phyloP scores from a whole-genome alignment of 2,888 invertebrate genomes.

The Drosophila infuscata region DNA sequence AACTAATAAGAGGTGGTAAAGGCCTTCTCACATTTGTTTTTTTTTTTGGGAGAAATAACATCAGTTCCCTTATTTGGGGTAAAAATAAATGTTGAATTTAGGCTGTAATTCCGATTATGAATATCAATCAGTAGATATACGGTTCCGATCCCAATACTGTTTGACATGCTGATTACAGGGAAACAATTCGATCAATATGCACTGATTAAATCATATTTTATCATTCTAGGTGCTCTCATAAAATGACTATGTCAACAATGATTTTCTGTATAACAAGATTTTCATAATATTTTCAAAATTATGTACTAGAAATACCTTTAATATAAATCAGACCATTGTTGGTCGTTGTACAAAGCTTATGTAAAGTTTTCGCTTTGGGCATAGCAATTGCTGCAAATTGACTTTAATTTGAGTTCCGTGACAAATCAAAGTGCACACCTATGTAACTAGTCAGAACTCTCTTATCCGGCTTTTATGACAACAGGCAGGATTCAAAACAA shows the following conservation, averaged over 20 bases:
- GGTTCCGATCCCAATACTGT: neutral
- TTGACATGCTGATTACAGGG: neutral
- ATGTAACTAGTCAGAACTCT: slow-evolving; percentile 25
- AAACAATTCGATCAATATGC: neutral
- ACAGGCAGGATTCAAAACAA: slow-evolving; percentile 10
- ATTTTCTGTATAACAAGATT: no score
- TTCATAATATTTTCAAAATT: no score
- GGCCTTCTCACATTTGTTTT: neutral
- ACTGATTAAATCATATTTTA: neutral
- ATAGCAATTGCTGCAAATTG: slow-evolving; percentile 26
- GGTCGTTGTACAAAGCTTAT: neutral
- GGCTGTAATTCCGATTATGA: neutral
- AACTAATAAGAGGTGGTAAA: neutral
- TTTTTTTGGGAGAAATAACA: neutral
- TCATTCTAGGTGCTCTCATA: no score
- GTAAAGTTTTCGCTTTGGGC: slow-evolving; percentile 9
- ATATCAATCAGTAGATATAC: neutral
- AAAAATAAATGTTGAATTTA: neutral
- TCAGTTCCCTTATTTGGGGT: neutral
- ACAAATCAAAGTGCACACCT: slow-evolving; percentile 47
- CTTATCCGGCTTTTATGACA: slow-evolving; percentile 25
- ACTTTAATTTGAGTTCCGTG: slow-evolving; percentile 43
- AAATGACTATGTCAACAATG: no score
- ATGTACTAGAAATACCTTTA: neutral
- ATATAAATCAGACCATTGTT: neutral